These are phyloP conservation scores for Drosophila subquinaria DNA, from an alignment of 2,888 invertebrate species.

Conservation along the genomic window DNA sequence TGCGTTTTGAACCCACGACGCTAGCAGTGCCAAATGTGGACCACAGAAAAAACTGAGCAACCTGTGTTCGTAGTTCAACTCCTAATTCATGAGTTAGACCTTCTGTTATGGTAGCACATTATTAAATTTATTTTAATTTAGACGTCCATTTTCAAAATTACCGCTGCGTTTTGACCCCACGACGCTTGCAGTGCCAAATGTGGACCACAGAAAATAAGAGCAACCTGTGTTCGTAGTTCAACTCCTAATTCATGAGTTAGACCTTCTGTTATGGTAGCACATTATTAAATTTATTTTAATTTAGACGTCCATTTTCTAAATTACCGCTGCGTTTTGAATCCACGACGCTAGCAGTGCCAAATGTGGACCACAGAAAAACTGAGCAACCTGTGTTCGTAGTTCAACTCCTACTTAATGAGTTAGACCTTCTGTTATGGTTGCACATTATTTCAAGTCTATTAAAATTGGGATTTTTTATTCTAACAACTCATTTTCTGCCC, in stretches of 20 bases:
- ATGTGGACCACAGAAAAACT: constrained; percentile 88
- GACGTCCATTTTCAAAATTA: constrained; percentile 83
- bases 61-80: constrained; percentile 75
- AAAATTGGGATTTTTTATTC: background rate
- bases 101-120: constrained; percentile 59
- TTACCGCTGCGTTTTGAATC: constrained; percentile 86
- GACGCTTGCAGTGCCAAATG: constrained; percentile 87
- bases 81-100: background rate
- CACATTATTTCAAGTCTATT: constrained; percentile 5
- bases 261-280: constrained; percentile 61
- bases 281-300: background rate
- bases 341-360: constrained; percentile 87
- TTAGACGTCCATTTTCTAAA: constrained; percentile 86
- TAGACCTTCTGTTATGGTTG: constrained; percentile 60
- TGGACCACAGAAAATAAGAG: constrained; percentile 87
- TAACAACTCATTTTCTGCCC: background rate
- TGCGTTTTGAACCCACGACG: constrained; percentile 79
- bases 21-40: constrained; percentile 89
- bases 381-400: constrained; percentile 77
- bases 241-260: constrained; percentile 1
- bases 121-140: background rate
- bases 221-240: constrained; percentile 77
- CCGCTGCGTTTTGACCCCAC: constrained; percentile 84
- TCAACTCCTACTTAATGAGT: constrained; percentile 21
- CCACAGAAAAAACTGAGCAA: constrained; percentile 85